Percentiles rank a stretch among this genome's conserved stretches.
phyloP scores from a whole-genome alignment of 2,888 invertebrate genomes.

The Lissonota sp. region DNA sequence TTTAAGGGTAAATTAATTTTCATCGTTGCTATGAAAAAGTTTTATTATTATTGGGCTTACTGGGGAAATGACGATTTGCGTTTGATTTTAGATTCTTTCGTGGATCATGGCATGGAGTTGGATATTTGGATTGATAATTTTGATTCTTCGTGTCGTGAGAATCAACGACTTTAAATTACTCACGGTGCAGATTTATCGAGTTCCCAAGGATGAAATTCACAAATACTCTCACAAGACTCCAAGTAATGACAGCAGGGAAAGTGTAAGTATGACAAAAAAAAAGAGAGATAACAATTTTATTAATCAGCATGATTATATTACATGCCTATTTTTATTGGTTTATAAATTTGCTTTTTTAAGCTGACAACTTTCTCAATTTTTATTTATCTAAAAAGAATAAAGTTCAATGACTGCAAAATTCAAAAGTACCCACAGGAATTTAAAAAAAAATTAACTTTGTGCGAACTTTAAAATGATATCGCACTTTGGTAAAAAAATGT shows the following conservation, averaged over 20 bases:
- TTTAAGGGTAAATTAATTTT: conserved; percentile 64
- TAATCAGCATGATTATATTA: no score
- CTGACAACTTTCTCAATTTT: no score
- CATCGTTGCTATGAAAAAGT: background rate
- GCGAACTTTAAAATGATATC: no score
- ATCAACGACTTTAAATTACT: conserved; percentile 71
- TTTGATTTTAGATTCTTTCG: conserved; percentile 65
- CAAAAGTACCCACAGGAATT: no score
- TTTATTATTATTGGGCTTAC: background rate
- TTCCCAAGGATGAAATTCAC: conserved; percentile 35
- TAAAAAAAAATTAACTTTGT: no score
- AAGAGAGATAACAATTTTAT: background rate
- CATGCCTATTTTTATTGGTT: no score
- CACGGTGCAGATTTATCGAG: conserved; percentile 69
- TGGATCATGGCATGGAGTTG: conserved; percentile 73
- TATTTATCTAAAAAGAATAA: no score
- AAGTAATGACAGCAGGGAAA: conserved; percentile 41
- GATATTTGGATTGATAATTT: conserved; percentile 66
- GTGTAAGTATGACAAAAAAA: conserved; percentile 38
- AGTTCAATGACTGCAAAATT: no score
- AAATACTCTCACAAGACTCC: background rate
- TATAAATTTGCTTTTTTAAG: no score
- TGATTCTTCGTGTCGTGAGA: conserved; percentile 67
- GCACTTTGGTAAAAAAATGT: no score
- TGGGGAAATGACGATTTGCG: background rate